Percentiles rank a stretch among this genome's conserved stretches.
Evolutionary conservation across 2,113 vertebrate genomes (phyloP).

Genomic region (Psittacula cyanocephala): DNA sequence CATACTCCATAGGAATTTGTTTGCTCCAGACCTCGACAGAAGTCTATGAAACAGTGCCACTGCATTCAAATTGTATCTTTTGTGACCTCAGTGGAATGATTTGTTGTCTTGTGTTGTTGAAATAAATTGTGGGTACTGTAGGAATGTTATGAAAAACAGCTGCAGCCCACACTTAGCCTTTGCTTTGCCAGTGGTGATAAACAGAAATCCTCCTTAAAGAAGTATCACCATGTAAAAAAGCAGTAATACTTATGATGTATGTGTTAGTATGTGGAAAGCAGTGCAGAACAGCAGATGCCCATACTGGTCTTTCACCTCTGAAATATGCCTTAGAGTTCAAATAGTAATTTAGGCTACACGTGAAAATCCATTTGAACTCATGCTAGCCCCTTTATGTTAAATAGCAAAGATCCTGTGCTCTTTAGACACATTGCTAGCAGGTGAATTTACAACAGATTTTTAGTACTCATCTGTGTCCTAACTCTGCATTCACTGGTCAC

Average conservation of each 20-base stretch:
- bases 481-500: not conserved
- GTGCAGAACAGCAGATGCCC: not conserved
- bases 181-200: conserved; percentile 31
- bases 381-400: not conserved
- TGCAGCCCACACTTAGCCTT: conserved; percentile 34
- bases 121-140: conserved; percentile 2
- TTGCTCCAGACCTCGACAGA: not conserved
- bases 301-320: not conserved
- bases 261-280: not conserved
- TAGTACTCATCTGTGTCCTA: not conserved
- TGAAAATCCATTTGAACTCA: not conserved
- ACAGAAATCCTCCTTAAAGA: conserved; percentile 27
- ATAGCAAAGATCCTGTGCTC: not conserved
- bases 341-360: not conserved
- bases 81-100: conserved; percentile 40
- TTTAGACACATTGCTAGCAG: not conserved
- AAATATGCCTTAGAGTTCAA: not conserved
- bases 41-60: not conserved
- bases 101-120: not conserved
- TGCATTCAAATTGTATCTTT: not conserved
- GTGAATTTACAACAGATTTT: not conserved
- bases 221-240: not conserved
- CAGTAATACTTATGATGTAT: not conserved
- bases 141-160: conserved; percentile 52
- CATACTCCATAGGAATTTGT: not conserved